These are phyloP conservation scores for Orcinus orca DNA, from an alignment of 2,113 vertebrate species.

Conservation along the genomic window DNA sequence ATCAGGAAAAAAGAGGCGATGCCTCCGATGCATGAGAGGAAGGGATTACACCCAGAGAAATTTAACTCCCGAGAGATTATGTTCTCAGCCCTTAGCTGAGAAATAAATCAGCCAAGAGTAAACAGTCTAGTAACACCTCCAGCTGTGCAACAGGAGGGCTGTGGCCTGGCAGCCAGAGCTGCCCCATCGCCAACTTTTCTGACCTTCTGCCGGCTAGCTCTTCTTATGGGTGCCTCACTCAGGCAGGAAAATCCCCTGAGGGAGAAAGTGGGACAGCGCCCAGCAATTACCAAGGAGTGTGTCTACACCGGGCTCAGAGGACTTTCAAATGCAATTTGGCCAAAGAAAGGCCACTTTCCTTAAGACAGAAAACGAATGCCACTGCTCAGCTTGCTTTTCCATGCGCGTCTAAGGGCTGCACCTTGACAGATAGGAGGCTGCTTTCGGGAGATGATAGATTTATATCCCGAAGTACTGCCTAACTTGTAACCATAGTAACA, in stretches of 20 bases:
- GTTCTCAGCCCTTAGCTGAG: neutral
- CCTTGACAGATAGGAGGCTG: neutral
- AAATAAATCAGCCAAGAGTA: neutral
- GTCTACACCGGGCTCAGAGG: neutral
- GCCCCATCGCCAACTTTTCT: neutral
- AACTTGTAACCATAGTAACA: slow-evolving; percentile 54
- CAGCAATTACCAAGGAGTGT: neutral
- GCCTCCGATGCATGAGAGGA: neutral
- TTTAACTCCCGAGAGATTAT: neutral
- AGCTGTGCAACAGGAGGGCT: neutral
- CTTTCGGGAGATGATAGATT: neutral
- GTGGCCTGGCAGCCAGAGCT: neutral
- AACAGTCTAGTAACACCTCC: neutral
- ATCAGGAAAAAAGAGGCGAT: neutral
- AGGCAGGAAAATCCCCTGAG: neutral
- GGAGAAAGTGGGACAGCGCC: neutral
- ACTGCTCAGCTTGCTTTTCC: neutral
- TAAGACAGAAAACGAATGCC: neutral
- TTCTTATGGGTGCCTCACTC: neutral
- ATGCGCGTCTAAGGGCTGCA: neutral
- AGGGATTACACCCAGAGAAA: slow-evolving; percentile 33
- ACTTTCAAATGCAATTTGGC: neutral
- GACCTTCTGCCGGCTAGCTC: neutral
- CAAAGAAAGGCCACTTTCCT: neutral
- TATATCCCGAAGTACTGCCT: neutral